A percentile compares a stretch with the other conserved stretches of the same genome.
These are phyloP conservation scores for Anarsia innoxiella DNA, from an alignment of 2,888 invertebrate genomes.

Conservation along the genomic window DNA sequence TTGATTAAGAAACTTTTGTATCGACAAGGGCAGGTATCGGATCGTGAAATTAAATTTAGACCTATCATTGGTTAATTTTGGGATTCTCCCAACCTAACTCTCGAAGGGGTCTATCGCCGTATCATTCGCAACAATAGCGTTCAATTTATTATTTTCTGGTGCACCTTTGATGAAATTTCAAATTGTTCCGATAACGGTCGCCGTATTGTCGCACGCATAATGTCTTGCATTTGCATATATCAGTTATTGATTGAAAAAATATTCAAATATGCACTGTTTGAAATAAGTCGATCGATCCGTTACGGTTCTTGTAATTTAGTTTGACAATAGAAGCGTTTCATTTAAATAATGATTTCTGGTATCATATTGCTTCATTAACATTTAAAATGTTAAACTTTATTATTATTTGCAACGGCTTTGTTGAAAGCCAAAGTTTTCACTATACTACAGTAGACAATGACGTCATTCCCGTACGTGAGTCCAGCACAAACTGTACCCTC, in stretches of 20 bases:
- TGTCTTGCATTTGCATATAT: slow-evolving; percentile 68
- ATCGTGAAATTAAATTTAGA: slow-evolving; percentile 73
- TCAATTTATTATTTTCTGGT: slow-evolving; percentile 70
- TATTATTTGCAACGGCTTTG: slow-evolving; percentile 16
- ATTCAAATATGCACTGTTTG: slow-evolving; percentile 63
- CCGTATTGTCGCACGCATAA: slow-evolving; percentile 58
- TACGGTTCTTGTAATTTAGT: slow-evolving; percentile 57
- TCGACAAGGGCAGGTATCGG: slow-evolving; percentile 63
- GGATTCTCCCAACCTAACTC: slow-evolving; percentile 60
- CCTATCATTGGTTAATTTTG: slow-evolving; percentile 72
- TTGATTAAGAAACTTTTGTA: slow-evolving; percentile 70
- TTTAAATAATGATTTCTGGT: slow-evolving; percentile 16
- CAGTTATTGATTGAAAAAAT: slow-evolving; percentile 74
- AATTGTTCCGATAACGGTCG: slow-evolving; percentile 71
- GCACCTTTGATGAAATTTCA: slow-evolving; percentile 69
- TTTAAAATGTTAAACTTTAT: slow-evolving; percentile 25
- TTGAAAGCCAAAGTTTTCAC: slow-evolving; percentile 35
- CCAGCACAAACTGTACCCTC: slow-evolving; percentile 55
- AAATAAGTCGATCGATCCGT: slow-evolving; percentile 62
- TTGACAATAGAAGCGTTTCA: slow-evolving; percentile 32
- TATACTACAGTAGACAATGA: slow-evolving; percentile 43
- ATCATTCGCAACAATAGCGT: slow-evolving; percentile 63
- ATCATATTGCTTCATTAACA: slow-evolving; percentile 30
- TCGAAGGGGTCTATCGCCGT: slow-evolving; percentile 44
- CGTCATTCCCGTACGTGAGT: slow-evolving; percentile 36